These are phyloP conservation scores for Synanthedon tipuliformis DNA, from an alignment of 2,888 invertebrate species.

Conservation along the genomic window DNA sequence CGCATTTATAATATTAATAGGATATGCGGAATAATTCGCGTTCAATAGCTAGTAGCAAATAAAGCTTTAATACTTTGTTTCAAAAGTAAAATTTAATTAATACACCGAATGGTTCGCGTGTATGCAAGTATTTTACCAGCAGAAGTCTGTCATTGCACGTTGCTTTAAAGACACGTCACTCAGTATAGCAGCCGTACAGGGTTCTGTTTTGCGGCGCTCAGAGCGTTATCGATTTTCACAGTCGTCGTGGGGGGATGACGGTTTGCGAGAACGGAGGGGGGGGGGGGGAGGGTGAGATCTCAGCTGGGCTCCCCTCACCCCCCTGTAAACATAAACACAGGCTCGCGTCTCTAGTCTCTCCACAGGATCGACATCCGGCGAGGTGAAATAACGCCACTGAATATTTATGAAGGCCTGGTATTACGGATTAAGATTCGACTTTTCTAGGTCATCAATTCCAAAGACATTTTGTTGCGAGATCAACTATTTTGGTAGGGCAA, in stretches of 20 bases:
- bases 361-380: conserved; percentile 55
- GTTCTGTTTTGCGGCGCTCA: conserved; percentile 46
- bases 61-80: too few relatives aligned
- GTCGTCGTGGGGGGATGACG: conserved; percentile 19
- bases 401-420: conserved; percentile 63
- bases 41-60: too few relatives aligned
- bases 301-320: conserved; percentile 48
- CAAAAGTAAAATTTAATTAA: too few relatives aligned
- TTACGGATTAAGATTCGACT: conserved; percentile 60
- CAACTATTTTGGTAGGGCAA: conserved; percentile 4
- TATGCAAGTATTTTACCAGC: too few relatives aligned
- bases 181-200: conserved; percentile 26
- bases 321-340: conserved; percentile 63
- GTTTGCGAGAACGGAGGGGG: conserved; percentile 12
- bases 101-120: too few relatives aligned
- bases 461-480: conserved; percentile 24
- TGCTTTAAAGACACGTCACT: conserved; percentile 18
- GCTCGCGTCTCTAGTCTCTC: conserved; percentile 18
- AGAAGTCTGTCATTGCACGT: conserved; percentile 2
- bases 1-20: too few relatives aligned
- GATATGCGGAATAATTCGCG: too few relatives aligned
- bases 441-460: conserved; percentile 55
- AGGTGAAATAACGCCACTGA: conserved; percentile 65
- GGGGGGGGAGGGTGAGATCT: conserved; percentile 27
- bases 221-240: conserved; percentile 62